phyloP scores from a whole-genome alignment of 1,140 invertebrate genomes.

The Aphidius gifuensis region DNA sequence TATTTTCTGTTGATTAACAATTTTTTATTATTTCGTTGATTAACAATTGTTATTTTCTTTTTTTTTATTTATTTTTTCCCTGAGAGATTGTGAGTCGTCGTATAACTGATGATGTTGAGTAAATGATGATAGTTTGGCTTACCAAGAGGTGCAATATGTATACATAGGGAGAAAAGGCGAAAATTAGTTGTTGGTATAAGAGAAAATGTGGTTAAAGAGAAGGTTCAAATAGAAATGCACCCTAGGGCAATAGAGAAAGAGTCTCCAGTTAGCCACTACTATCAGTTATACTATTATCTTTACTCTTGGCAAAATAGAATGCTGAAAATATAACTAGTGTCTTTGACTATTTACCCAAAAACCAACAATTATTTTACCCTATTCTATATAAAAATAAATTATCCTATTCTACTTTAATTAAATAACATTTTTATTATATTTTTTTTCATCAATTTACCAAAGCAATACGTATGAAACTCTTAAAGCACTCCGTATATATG shows the following conservation, averaged over 20 bases:
- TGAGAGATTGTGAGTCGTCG: too few species aligned
- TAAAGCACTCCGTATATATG: too few species aligned
- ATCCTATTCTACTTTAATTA: neutral
- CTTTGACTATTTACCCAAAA: slow-evolving; percentile 7
- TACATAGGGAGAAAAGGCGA: slow-evolving; percentile 2
- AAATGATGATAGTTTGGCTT: slow-evolving; percentile 18
- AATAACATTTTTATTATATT: neutral
- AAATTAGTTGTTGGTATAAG: slow-evolving; percentile 31
- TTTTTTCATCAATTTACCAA: neutral
- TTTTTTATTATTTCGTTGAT: too few species aligned
- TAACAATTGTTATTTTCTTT: too few species aligned
- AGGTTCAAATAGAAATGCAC: slow-evolving; percentile 28
- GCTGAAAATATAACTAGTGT: slow-evolving; percentile 32
- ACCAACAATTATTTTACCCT: neutral
- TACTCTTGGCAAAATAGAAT: slow-evolving; percentile 32
- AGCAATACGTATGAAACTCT: too few species aligned
- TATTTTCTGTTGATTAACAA: too few species aligned
- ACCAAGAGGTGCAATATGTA: neutral
- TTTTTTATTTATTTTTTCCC: too few species aligned
- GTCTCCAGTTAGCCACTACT: slow-evolving; percentile 47
- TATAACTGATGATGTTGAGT: slow-evolving; percentile 4
- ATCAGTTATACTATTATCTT: slow-evolving; percentile 55
- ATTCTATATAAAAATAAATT: slow-evolving; percentile 1
- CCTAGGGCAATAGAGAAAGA: slow-evolving; percentile 30
- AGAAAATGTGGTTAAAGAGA: slow-evolving; percentile 20